These are phyloP conservation scores for Lota lota DNA, from an alignment of 2,113 vertebrate genomes.

Conservation along the genomic window DNA sequence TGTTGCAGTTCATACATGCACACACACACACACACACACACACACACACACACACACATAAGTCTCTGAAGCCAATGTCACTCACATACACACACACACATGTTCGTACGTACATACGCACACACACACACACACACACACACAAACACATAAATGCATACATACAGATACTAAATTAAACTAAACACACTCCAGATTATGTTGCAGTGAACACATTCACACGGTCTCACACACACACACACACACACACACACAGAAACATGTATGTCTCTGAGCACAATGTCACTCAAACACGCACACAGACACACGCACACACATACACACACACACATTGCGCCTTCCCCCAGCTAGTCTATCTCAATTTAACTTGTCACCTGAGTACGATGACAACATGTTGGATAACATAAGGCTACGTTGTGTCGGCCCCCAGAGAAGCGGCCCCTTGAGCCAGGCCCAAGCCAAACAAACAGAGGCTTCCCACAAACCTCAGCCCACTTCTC, in stretches of 20 bases:
- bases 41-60: too few species aligned
- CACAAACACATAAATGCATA: constrained; percentile 5
- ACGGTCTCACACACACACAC: too few species aligned
- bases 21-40: too few species aligned
- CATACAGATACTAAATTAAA: neutral
- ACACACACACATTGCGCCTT: constrained; percentile 14
- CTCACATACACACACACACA: too few species aligned
- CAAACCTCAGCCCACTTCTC: constrained; percentile 77
- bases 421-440: constrained; percentile 47
- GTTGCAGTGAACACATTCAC: too few species aligned
- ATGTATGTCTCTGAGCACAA: too few species aligned
- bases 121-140: neutral
- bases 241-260: too few species aligned
- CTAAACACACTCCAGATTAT: too few species aligned
- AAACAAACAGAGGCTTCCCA: constrained; percentile 76
- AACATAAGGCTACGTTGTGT: constrained; percentile 47
- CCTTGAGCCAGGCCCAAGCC: constrained; percentile 66
- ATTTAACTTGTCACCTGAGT: constrained; percentile 81
- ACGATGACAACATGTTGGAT: constrained; percentile 65
- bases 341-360: constrained; percentile 39
- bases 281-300: constrained; percentile 17
- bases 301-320: constrained; percentile 17
- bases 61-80: too few species aligned
- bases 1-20: too few species aligned
- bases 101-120: too few species aligned